Conservation (phyloP, 2,113 vertebrate species). For the Catharus minimus region DNA sequence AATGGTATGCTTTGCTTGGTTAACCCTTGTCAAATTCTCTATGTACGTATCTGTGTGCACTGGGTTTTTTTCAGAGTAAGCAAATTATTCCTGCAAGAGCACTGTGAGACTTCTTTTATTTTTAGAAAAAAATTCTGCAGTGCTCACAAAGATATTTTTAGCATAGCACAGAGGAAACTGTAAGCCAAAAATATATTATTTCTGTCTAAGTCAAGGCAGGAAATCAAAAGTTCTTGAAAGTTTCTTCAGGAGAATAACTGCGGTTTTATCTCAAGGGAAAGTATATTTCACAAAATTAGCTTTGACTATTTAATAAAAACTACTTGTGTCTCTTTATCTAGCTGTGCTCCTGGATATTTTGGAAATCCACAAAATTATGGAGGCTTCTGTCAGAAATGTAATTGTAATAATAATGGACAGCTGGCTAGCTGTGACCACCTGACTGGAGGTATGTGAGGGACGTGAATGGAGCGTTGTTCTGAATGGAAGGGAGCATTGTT, state of each 20-base stretch:
- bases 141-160: conserved; percentile 27
- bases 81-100: not conserved
- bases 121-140: not conserved
- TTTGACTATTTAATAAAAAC: not conserved
- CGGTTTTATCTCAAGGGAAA: not conserved
- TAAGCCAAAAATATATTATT: not conserved
- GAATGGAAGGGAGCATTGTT: not conserved
- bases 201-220: not conserved
- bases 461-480: not conserved
- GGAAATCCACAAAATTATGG: conserved; percentile 83
- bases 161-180: not conserved
- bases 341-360: conserved; percentile 92
- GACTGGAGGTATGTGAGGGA: conserved; percentile 83
- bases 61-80: not conserved
- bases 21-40: not conserved
- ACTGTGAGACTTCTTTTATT: not conserved
- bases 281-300: not conserved
- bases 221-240: conserved; percentile 1
- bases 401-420: conserved; percentile 83
- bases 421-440: conserved; percentile 78
- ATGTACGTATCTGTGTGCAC: not conserved
- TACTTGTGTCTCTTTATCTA: conserved; percentile 47
- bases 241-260: not conserved
- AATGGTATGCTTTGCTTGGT: not conserved
- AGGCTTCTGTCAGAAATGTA: conserved; percentile 83